These are phyloP conservation scores for Triplophysa rosa DNA, from an alignment of 2,113 vertebrate species.

Conservation along the genomic window DNA sequence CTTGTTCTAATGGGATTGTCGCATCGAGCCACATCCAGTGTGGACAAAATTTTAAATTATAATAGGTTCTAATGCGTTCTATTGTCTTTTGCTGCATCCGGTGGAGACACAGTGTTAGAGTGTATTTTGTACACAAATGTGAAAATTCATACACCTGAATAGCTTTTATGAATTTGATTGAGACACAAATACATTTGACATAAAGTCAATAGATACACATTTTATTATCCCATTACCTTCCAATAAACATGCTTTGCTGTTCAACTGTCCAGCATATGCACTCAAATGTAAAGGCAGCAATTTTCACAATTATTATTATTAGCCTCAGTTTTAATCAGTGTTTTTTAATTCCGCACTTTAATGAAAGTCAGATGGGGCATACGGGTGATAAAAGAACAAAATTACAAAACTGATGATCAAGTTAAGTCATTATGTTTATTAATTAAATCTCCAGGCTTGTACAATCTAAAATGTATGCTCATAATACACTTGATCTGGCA, in stretches of 20 bases:
- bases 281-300: not conserved
- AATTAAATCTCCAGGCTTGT: slow-evolving; percentile 20
- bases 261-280: not conserved
- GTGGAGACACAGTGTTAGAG: too few species aligned
- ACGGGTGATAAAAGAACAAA: slow-evolving; percentile 1
- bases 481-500: slow-evolving; percentile 27
- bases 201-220: not conserved
- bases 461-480: slow-evolving; percentile 13
- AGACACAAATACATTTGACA: not conserved
- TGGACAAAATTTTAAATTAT: too few species aligned
- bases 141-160: too few species aligned
- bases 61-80: too few species aligned
- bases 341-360: not conserved
- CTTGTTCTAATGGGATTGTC: too few species aligned
- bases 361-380: not conserved
- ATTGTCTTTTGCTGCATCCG: too few species aligned
- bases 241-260: not conserved
- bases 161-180: too few species aligned
- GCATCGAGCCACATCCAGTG: too few species aligned
- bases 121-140: too few species aligned
- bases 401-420: slow-evolving; percentile 24
- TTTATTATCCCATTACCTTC: not conserved
- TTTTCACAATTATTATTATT: not conserved
- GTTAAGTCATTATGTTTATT: slow-evolving; percentile 33
- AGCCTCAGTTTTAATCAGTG: not conserved